Base-by-base conservation (phyloP, 2,888 invertebrate genomes). In the Gandaritis pyraliata region DNA sequence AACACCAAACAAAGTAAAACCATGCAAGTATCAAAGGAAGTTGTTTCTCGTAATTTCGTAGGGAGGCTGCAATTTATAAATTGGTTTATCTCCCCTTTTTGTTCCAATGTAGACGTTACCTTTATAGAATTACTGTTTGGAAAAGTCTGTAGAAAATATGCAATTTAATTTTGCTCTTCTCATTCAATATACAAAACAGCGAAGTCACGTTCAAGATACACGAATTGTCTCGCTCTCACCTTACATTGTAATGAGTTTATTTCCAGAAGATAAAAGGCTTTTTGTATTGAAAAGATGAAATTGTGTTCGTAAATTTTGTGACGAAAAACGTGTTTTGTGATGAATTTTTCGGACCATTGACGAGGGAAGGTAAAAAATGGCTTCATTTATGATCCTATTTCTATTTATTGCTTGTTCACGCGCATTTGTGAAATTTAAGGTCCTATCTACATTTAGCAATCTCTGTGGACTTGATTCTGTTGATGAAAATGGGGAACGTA, bases 181-280 rank as follows among this genome's bases (percentile, higher is more conserved):
- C 46, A 60, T 56, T 65, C 62, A 62, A 64, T 63, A 67, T 41
- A 58, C 55, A 43, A 63, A 63, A 47, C 50, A 54, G 47, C 47
- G 55, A 52, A 33, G 51, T 58, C 58, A 47, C 58, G 62, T 70
- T 64, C 52, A 11, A 43, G 43, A 66, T 52, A 60, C 57, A 59
- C 4, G 59, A 63, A 65, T 61, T 64, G 61, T 61, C 61, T 70
- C 58, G 54, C 33, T 76, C 73, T 72, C 74, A 66, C 72, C 74
- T 76, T 75, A 74, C 73, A 71, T 68, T 61, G 73, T 78, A 79
- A 79, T 79, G 74, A 76, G 73, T 76, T 79, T 78, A 75, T 76
- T 78, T 72, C 60, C 52, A 53, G 64, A 70, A 73, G 72, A 77
- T 75, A 78, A 79, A 77, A 79, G 72, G 70, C 65, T 73, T 70